These are phyloP conservation scores for Oscheius myriophilus DNA, from an alignment of 2,888 invertebrate genomes.

Conservation along the genomic window DNA sequence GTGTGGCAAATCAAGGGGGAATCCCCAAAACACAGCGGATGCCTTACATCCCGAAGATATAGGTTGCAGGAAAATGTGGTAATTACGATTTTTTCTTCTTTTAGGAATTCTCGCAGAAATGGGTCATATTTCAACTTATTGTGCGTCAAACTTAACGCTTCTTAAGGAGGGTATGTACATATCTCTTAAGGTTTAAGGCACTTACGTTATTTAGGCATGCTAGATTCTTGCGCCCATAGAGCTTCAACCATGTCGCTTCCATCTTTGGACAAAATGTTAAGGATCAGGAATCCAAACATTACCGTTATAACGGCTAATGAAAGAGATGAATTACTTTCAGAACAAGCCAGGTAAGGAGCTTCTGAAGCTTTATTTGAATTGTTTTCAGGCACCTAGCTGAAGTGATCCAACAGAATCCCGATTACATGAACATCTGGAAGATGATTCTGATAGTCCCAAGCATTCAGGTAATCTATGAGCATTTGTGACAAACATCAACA, in stretches of 20 bases:
- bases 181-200: not conserved
- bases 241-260: slow-evolving; percentile 42
- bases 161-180: slow-evolving; percentile 39
- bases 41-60: slow-evolving; percentile 30
- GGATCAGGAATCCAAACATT: slow-evolving; percentile 42
- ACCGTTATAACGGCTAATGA: slow-evolving; percentile 41
- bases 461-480: slow-evolving; percentile 37
- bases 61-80: slow-evolving; percentile 2
- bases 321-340: slow-evolving; percentile 41
- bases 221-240: slow-evolving; percentile 52
- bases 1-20: slow-evolving; percentile 31
- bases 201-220: slow-evolving; percentile 35
- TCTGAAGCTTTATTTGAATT: not conserved
- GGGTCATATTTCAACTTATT: slow-evolving; percentile 56
- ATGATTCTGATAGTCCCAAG: slow-evolving; percentile 53
- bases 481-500: too few species aligned
- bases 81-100: not conserved
- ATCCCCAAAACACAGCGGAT: slow-evolving; percentile 32
- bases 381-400: slow-evolving; percentile 36
- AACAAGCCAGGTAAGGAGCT: slow-evolving; percentile 42
- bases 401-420: slow-evolving; percentile 35
- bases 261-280: slow-evolving; percentile 46
- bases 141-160: slow-evolving; percentile 50
- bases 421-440: slow-evolving; percentile 52
- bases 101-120: slow-evolving; percentile 48